phyloP scores from a whole-genome alignment of 2,797 vertebrate species.

The Gobio occitaniae region DNA sequence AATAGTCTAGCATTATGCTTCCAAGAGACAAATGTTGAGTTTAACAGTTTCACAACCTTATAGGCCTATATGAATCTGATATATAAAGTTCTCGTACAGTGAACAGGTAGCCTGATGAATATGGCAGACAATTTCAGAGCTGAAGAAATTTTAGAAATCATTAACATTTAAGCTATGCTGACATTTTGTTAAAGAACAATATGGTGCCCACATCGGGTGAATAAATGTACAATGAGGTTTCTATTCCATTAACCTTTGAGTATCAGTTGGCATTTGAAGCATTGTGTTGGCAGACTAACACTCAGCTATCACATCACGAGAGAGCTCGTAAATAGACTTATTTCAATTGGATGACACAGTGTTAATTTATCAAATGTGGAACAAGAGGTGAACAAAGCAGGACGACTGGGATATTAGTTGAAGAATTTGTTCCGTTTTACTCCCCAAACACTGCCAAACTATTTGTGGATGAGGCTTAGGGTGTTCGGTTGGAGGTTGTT shows the following conservation, averaged over 20 bases:
- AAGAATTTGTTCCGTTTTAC: constrained; percentile 26
- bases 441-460: not conserved
- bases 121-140: constrained; percentile 1
- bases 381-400: constrained; percentile 30
- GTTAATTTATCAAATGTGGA: constrained; percentile 31
- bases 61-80: not conserved
- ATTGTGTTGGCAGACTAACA: constrained; percentile 44
- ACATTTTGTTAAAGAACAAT: constrained; percentile 64
- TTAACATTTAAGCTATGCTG: constrained; percentile 63
- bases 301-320: constrained; percentile 22
- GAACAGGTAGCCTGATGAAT: not conserved
- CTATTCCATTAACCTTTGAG: constrained; percentile 62
- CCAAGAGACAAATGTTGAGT: not conserved
- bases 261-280: constrained; percentile 58
- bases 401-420: not conserved
- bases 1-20: not conserved
- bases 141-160: constrained; percentile 51
- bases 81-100: not conserved
- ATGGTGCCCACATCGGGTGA: constrained; percentile 46
- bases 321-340: constrained; percentile 28
- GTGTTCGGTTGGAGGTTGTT: constrained; percentile 27
- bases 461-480: constrained; percentile 17
- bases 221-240: constrained; percentile 56
- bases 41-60: not conserved
- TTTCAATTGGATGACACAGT: constrained; percentile 40